Evolutionary conservation across 2,113 vertebrate genomes (phyloP), one percentile per base, ranked within the genome.

Genomic region (Mus pahari): DNA sequence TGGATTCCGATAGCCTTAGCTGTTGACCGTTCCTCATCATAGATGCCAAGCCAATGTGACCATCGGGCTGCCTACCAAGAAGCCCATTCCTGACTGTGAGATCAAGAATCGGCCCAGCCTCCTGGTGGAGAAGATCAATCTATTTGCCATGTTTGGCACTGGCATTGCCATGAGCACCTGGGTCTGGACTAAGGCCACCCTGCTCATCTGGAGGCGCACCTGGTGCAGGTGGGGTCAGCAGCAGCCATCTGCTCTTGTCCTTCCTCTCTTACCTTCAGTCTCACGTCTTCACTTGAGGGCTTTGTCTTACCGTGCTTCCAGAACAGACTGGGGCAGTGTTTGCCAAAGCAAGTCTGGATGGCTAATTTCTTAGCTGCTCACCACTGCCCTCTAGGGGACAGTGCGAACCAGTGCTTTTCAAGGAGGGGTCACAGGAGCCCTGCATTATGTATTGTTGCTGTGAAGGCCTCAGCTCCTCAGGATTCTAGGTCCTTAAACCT

Each of bases 151-250:
- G 99, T 99, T 99, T 16, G 99, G 99, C 86, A 99, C 99, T 0
- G 99, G 99, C 26, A 99, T 99, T 55, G 99, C 99, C 95, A 99
- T 99, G 99, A 99, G 99, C 97, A 99, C 99, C 92, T 99, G 99
- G 99, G 99, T 99, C 60, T 99, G 99, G 99, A 99, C 99, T 97
- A 99, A 99, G 96, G 99, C 99, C 97, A 99, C 99, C 0, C 98
- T 99, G 93, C 99, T 99, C 96, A 99, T 99, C 98, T 99, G 99
- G 99, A 99, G 99, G 97, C 99, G 99, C 64, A 99, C 99, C 94
- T 99, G 99, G 99, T 99, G 99, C 99, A 99, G 99, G 99, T 99
- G 96, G 88, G 98, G 42, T 64, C 36, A 12, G 75, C 58, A 22
- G 77, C 0, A 0, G 11, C n/a, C n/a, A n/a, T 70, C 74, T 50